Evolutionary conservation across 2,888 invertebrate species (phyloP).

Genomic region (Drosophila nigricruria): DNA sequence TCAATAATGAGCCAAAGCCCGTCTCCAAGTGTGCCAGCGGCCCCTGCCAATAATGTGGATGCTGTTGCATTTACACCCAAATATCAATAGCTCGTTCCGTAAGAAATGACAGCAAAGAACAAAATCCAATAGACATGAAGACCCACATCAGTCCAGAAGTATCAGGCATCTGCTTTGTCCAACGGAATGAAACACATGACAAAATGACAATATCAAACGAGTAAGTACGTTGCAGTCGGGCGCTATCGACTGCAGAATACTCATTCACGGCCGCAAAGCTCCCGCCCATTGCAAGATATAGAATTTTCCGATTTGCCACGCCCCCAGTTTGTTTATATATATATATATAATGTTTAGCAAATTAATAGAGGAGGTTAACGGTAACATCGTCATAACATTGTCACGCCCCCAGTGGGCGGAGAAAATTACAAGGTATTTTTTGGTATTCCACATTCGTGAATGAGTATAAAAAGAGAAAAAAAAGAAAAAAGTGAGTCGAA

Average conservation of each 20-base stretch:
- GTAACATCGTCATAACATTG: no score
- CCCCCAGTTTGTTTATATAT: no score
- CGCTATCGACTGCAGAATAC: no score
- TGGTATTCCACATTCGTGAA: no score
- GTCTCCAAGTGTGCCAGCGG: constrained; percentile 20
- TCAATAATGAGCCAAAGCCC: constrained; percentile 36
- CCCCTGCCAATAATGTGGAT: constrained; percentile 36
- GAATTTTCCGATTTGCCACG: no score
- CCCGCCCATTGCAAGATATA: no score
- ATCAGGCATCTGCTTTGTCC: constrained; percentile 68
- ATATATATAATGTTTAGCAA: no score
- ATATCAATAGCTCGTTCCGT: constrained; percentile 30
- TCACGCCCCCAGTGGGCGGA: no score
- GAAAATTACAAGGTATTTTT: no score
- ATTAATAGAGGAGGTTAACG: no score
- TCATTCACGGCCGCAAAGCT: no score
- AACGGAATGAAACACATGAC: constrained; percentile 66
- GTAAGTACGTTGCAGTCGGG: background rate
- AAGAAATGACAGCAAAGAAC: constrained; percentile 44
- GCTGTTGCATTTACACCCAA: constrained; percentile 68
- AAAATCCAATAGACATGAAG: constrained; percentile 24
- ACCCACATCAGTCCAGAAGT: constrained; percentile 34
- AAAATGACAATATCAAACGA: background rate
- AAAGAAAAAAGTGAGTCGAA: no score
- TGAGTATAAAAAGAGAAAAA: constrained; percentile 57